These are phyloP conservation scores for Acromyrmex charruanus DNA, from an alignment of 1,140 invertebrate species.

Conservation along the genomic window DNA sequence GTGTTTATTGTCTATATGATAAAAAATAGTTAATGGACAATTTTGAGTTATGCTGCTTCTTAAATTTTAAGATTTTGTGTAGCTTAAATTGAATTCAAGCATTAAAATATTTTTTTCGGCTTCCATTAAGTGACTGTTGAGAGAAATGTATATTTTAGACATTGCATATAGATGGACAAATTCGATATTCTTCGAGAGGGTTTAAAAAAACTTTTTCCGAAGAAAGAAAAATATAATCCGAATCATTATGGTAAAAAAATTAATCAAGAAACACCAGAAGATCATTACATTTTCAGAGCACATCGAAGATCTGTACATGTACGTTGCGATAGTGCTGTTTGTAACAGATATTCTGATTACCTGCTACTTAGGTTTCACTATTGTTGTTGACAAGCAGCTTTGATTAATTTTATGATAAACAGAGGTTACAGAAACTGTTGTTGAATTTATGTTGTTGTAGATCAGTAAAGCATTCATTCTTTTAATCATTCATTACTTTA, in stretches of 20 bases:
- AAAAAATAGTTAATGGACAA: not conserved
- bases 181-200: slow-evolving; percentile 4
- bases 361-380: slow-evolving; percentile 27
- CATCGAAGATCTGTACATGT: slow-evolving; percentile 25
- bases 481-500: slow-evolving; percentile 2
- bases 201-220: slow-evolving; percentile 5
- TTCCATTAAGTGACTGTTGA: not conserved
- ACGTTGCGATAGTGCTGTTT: slow-evolving; percentile 8
- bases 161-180: slow-evolving; percentile 26
- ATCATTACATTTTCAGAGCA: slow-evolving; percentile 27
- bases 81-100: not conserved
- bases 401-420: not conserved
- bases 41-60: not conserved
- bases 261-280: slow-evolving; percentile 4
- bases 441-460: not conserved
- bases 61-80: not conserved
- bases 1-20: not conserved
- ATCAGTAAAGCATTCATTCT: not conserved
- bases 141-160: slow-evolving; percentile 7
- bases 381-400: not conserved
- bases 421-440: not conserved
- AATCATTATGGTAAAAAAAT: not conserved
- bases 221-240: not conserved
- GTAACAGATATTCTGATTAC: slow-evolving; percentile 28
- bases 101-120: not conserved